Base-by-base conservation (phyloP, 2,888 invertebrate species). In the Chorisops tibialis region DNA sequence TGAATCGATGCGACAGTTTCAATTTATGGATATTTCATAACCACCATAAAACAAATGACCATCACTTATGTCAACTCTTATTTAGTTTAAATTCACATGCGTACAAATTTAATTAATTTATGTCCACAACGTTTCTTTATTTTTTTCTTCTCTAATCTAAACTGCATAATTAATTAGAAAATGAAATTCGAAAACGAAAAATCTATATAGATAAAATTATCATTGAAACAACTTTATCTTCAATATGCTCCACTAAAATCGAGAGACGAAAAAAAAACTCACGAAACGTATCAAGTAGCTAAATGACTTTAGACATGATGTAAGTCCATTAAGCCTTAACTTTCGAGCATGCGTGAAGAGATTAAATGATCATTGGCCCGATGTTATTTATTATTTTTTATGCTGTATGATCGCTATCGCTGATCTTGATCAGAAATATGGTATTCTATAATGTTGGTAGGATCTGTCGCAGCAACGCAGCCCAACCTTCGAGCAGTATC, bases 281-380 rank as follows among this genome's bases (percentile, higher is more conserved):
- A 9, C 7, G 9, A 14, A 38, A 52, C 21, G 39, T 52, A 52
- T 38, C 52, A 52, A 52, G 52, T 38, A 52, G 52, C 52, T 52
- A 22, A 52, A 52, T 52, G 52, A 52, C 52, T 52, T 19, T 12
- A 38, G 52, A 52, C 52, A 52, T 52, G 52, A 52, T 52, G 52
- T 52, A 52, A 52, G 52, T 14, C 52, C 39, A 14, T 52, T 18
- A 52, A 19, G 52, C n/a, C 38, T 37, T 38, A 39, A 52, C 38
- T n/a, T 52, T 19, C n/a, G 43, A 35, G 41, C 62, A 41, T 62
- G 62, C 62, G 56, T 58, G 49, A 49, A 58, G 49, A 62, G 58
- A 62, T 62, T 50, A 62, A 50, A 18, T 35, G 62, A 62, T 50
- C 38, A 38, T 50, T 35, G 37, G 11, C 18, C n/a, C 38, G 38